phyloP scores from a whole-genome alignment of 2,113 vertebrate genomes.

The Probosciger aterrimus region DNA sequence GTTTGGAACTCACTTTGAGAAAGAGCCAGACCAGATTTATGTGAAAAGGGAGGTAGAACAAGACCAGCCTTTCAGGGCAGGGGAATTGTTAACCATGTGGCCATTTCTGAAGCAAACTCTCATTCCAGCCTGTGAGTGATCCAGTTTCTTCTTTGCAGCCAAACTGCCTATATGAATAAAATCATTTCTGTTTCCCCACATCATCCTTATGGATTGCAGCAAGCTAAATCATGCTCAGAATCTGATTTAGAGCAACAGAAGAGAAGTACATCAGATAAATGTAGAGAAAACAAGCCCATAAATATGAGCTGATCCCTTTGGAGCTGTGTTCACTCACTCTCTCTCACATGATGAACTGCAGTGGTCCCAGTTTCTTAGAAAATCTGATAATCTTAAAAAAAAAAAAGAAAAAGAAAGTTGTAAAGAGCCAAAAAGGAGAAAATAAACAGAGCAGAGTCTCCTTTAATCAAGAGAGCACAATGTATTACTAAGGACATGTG shows the following conservation, averaged over 20 bases:
- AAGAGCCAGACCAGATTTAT: background rate
- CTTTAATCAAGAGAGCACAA: background rate
- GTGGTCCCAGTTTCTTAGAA: background rate
- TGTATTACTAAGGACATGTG: background rate
- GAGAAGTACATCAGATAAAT: background rate
- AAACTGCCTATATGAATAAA: background rate
- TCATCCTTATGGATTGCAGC: background rate
- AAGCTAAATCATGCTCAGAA: background rate
- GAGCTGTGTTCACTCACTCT: background rate
- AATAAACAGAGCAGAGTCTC: background rate
- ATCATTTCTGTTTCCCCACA: background rate
- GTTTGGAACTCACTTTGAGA: background rate
- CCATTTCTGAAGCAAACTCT: background rate
- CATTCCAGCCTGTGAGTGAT: background rate
- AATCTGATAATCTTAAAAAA: background rate
- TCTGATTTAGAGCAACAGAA: background rate
- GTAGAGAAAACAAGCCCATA: background rate
- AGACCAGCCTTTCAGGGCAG: background rate
- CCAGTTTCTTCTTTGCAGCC: background rate
- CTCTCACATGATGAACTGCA: background rate
- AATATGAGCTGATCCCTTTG: background rate
- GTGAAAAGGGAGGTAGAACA: background rate
- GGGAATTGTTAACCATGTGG: background rate
- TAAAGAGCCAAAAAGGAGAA: background rate
- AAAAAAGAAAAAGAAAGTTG: background rate